phyloP scores from a whole-genome alignment of 2,113 vertebrate genomes.

The Caloenas nicobarica region DNA sequence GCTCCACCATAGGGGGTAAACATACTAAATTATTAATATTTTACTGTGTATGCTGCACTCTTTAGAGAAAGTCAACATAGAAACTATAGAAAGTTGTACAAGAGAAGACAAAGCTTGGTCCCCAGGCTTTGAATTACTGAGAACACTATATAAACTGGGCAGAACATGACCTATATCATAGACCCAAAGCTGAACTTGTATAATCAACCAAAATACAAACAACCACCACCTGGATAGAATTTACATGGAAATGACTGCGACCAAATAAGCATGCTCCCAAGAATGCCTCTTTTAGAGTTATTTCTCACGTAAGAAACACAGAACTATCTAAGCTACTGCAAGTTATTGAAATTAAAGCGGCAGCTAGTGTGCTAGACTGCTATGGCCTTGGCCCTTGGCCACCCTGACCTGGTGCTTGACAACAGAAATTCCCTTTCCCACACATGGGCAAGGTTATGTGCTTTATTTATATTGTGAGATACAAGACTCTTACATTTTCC shows the following conservation, averaged over 20 bases:
- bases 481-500: constrained; percentile 13
- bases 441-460: neutral
- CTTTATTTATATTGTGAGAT: constrained; percentile 43
- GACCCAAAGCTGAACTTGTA: neutral
- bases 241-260: neutral
- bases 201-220: neutral
- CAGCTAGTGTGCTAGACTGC: neutral
- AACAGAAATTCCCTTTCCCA: neutral
- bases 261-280: neutral
- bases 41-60: neutral
- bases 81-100: neutral
- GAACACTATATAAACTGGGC: neutral
- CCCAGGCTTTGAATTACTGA: neutral
- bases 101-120: neutral
- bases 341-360: neutral
- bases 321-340: neutral
- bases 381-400: neutral
- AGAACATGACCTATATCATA: neutral
- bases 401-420: neutral
- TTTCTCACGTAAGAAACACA: neutral
- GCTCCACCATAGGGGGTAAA: neutral
- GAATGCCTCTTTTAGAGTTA: neutral
- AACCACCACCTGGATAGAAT: neutral
- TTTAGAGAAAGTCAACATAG: neutral
- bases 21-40: neutral